Conservation (phyloP, 2,113 vertebrate species). For the Eclectus roratus region DNA sequence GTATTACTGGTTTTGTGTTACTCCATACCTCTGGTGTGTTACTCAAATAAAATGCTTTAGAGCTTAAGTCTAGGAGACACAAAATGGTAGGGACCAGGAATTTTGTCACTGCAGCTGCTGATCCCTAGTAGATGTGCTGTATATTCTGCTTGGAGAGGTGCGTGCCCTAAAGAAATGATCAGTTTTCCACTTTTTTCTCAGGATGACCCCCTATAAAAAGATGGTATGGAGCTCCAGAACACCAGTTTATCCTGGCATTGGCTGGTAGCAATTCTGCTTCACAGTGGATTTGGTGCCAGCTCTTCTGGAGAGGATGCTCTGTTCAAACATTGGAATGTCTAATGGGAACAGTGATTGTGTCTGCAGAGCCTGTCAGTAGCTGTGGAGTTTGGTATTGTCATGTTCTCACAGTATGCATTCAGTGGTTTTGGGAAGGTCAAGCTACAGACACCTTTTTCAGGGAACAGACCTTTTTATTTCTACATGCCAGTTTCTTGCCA, state of each 20-base stretch:
- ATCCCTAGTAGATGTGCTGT: neutral
- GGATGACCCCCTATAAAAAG: neutral
- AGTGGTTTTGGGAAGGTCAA: neutral
- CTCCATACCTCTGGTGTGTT: neutral
- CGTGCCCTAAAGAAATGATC: neutral
- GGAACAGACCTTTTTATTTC: neutral
- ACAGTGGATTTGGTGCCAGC: neutral
- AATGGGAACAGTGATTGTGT: neutral
- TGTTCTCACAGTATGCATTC: rapidly evolving
- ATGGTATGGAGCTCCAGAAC: neutral
- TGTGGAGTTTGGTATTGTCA: neutral
- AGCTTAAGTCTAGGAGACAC: neutral
- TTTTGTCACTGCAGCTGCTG: neutral
- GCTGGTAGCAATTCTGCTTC: neutral
- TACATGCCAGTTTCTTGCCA: neutral
- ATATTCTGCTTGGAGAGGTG: neutral
- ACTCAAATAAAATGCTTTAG: neutral
- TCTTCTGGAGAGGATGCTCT: neutral
- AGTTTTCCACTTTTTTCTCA: neutral
- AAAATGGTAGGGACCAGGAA: neutral
- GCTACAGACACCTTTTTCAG: neutral
- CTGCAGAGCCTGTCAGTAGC: neutral
- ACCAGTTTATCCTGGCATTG: neutral
- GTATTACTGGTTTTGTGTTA: neutral
- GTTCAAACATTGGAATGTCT: neutral